Percentiles rank a stretch among this genome's conserved stretches.
These are phyloP conservation scores for Drosophila mulleri DNA, from an alignment of 2,888 invertebrate species.

Conservation along the genomic window DNA sequence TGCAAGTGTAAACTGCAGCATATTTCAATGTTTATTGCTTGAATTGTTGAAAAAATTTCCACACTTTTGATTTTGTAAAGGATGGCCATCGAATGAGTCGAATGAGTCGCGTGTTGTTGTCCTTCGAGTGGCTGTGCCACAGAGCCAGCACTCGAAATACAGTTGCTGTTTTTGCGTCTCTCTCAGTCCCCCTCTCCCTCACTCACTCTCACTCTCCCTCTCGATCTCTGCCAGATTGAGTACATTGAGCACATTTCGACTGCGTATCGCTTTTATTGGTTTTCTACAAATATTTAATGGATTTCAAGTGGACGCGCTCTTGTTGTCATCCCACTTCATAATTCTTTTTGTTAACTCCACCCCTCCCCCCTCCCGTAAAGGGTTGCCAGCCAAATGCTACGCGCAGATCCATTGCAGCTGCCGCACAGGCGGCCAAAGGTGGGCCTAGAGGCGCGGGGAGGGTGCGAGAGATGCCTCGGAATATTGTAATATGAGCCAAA, in stretches of 20 bases:
- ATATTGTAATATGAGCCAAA: not conserved
- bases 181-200: constrained; percentile 54
- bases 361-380: constrained; percentile 7
- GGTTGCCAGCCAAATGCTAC: constrained; percentile 40
- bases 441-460: not conserved
- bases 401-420: constrained; percentile 40
- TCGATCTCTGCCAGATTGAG: not conserved
- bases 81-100: constrained; percentile 69
- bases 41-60: constrained; percentile 64
- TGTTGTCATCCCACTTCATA: constrained; percentile 79
- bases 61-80: constrained; percentile 76
- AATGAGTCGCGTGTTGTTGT: constrained; percentile 77
- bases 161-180: constrained; percentile 75
- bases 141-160: constrained; percentile 52
- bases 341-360: constrained; percentile 29
- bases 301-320: constrained; percentile 78
- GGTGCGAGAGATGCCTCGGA: not conserved
- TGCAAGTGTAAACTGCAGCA: constrained; percentile 62
- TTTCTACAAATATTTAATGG: constrained; percentile 80
- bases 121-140: constrained; percentile 65
- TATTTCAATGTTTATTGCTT: constrained; percentile 66
- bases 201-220: not conserved
- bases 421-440: constrained; percentile 7
- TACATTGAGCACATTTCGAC: constrained; percentile 33
- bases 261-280: constrained; percentile 76